Evolutionary conservation across 2,113 vertebrate species (phyloP).

Genomic region (Donacobius atricapilla): DNA sequence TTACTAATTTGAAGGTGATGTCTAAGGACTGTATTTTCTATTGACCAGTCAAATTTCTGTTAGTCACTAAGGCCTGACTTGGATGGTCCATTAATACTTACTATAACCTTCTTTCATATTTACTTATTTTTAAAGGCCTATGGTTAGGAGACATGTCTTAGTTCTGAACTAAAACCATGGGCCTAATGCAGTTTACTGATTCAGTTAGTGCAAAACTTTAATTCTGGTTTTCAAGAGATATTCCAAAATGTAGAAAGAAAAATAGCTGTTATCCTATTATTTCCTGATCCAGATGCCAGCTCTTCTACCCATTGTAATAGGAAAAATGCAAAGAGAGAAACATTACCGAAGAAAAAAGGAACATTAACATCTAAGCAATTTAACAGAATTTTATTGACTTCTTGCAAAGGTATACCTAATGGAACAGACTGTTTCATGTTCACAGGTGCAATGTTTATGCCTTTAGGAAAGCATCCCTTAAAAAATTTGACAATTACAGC

Average conservation of each 20-base stretch:
- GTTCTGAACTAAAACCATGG: neutral
- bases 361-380: neutral
- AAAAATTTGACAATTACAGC: neutral
- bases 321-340: neutral
- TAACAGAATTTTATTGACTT: neutral
- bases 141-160: neutral
- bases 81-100: neutral
- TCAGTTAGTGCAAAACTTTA: neutral
- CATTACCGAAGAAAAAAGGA: neutral
- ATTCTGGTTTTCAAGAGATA: neutral
- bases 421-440: neutral
- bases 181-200: neutral
- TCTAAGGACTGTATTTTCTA: neutral
- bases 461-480: neutral
- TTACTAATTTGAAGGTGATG: neutral
- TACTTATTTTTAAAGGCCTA: neutral
- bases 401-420: neutral
- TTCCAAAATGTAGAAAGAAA: neutral
- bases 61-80: neutral
- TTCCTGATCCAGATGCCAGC: neutral
- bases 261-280: neutral
- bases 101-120: neutral
- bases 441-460: neutral
- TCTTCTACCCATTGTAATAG: neutral
- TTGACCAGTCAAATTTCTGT: neutral